phyloP scores from a whole-genome alignment of 2,113 vertebrate genomes.

The Bambusicola thoracicus region DNA sequence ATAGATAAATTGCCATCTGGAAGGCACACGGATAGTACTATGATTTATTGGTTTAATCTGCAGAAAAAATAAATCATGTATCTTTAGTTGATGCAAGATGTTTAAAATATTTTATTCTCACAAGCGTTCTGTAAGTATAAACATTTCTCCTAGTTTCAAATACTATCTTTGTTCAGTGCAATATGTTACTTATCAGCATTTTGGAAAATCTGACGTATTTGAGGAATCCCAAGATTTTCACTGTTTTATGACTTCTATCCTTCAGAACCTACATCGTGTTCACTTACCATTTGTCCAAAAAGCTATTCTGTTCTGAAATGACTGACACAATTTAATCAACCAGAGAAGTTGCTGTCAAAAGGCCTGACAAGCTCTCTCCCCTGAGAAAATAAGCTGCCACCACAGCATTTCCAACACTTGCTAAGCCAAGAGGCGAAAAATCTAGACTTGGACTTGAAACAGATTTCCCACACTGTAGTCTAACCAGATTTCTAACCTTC shows the following conservation, averaged over 20 bases:
- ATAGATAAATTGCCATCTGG: slow-evolving; percentile 77
- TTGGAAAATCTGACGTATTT: slow-evolving; percentile 4
- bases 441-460: not conserved
- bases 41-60: slow-evolving; percentile 84
- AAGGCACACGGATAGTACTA: slow-evolving; percentile 77
- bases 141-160: not conserved
- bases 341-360: slow-evolving; percentile 4
- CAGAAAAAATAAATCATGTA: slow-evolving; percentile 40
- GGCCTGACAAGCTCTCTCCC: not conserved
- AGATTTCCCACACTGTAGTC: not conserved
- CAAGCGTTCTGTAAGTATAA: slow-evolving; percentile 2
- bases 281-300: not conserved
- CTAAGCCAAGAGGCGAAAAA: slow-evolving; percentile 26
- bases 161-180: not conserved
- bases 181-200: slow-evolving; percentile 16
- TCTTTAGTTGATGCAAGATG: slow-evolving; percentile 6
- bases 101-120: slow-evolving; percentile 47
- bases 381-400: slow-evolving; percentile 32
- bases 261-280: not conserved
- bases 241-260: not conserved
- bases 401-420: not conserved
- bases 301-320: not conserved
- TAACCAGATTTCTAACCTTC: not conserved
- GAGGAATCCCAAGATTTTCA: slow-evolving; percentile 12
- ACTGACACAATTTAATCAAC: slow-evolving; percentile 40